Base-by-base conservation (phyloP, 1,140 invertebrate genomes). In the Scaptodrosophila lebanonensis region DNA sequence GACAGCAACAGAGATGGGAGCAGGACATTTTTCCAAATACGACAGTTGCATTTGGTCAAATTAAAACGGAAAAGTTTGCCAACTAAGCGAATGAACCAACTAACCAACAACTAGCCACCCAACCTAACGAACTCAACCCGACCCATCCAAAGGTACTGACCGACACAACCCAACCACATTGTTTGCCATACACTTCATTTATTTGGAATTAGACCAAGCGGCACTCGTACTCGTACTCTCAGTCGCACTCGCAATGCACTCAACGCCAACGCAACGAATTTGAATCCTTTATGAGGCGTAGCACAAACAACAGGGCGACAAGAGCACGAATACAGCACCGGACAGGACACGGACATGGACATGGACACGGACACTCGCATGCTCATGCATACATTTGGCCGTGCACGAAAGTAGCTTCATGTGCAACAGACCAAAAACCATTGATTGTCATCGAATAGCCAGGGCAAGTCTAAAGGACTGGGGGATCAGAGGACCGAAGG, bases 371-470 rank as follows among this genome's bases (percentile, higher is more conserved):
- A 33, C 8, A 13, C 22, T 44, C 43, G 40, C 56, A 63, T 73
- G 79, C 51, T 61, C 79, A 54, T 67, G 62, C 69, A 75, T 75
- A 64, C 39, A 58, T 66, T 42, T 48, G 18, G 20, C 39, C 44
- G 36, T 43, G 17, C 44, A 44, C 32, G 54, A 50, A 77, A 77
- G 63, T 71, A 67, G 60, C 65, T 47, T 56, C 48, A 30, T 71
- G 72, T 83, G 66, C 79, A 84, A 58, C 79, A 84, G 79, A 84
- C 79, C 79, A 84, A 84, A 84, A 84, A 84, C 79, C 79, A 84
- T 84, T 84, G 79, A 84, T 84, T 84, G 79, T 84, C 79, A 84
- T 84, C 79, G 79, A 84, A 84, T 70, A 53, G 59, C 52, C 52
- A 38, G 43, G 44, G 36, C 17, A 15, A 16, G 44, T 38, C 50